phyloP scores from a whole-genome alignment of 2,888 invertebrate genomes.

The Caradrina kadenii region DNA sequence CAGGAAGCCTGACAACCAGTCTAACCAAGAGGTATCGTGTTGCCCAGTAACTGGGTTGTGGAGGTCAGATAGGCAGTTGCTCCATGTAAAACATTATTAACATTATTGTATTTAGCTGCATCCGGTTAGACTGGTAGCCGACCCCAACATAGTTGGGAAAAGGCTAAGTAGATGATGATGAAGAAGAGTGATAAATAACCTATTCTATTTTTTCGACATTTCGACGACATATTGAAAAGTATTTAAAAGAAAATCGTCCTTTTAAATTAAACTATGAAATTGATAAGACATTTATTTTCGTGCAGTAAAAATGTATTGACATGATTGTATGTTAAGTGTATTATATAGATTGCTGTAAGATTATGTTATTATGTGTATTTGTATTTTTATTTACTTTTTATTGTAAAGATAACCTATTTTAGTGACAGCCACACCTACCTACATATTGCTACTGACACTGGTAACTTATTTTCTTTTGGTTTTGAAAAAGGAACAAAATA shows the following conservation, averaged over 20 bases:
- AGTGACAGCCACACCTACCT: background rate
- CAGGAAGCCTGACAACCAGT: too few species aligned
- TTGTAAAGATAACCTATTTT: slow-evolving; percentile 8
- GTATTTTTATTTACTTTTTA: slow-evolving; percentile 17
- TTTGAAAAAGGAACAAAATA: background rate
- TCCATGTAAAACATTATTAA: too few species aligned
- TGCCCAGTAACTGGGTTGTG: too few species aligned
- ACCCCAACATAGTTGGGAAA: too few species aligned
- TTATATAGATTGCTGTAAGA: slow-evolving; percentile 28
- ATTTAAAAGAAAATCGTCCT: background rate
- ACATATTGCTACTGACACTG: background rate
- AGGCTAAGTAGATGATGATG: too few species aligned
- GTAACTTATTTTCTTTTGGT: background rate
- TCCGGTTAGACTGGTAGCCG: too few species aligned
- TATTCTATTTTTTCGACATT: slow-evolving; percentile 1
- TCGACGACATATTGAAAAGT: background rate
- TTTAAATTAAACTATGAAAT: background rate
- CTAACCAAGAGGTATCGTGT: too few species aligned
- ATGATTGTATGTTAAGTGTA: slow-evolving; percentile 25
- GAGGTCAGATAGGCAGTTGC: too few species aligned
- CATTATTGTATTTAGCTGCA: too few species aligned
- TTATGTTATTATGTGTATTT: slow-evolving; percentile 26
- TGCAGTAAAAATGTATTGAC: slow-evolving; percentile 20
- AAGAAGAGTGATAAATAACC: too few species aligned
- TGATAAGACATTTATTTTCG: slow-evolving; percentile 17